A percentile compares a stretch with the other conserved stretches of the same genome.
These are phyloP conservation scores for Tamandua tetradactyla DNA, from an alignment of 2,797 vertebrate genomes.

Conservation along the genomic window DNA sequence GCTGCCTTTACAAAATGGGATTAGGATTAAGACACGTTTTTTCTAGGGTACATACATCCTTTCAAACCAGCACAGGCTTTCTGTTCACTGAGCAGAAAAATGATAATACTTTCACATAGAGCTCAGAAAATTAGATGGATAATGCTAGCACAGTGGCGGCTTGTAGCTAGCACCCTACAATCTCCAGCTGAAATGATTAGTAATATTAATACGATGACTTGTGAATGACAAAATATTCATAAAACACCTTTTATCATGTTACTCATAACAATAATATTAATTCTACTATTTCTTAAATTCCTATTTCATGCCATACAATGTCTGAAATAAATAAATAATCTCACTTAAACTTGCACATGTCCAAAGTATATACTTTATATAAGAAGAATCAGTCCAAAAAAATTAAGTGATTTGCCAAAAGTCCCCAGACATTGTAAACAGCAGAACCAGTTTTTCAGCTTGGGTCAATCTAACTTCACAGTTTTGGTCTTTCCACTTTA, in stretches of 20 bases:
- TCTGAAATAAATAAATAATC: neutral
- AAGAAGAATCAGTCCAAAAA: neutral
- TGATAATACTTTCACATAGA: neutral
- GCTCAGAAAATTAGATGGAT: neutral
- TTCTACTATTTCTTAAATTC: neutral
- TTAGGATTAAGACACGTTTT: no score
- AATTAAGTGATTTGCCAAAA: neutral
- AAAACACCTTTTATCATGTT: neutral
- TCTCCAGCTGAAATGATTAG: neutral
- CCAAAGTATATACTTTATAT: neutral
- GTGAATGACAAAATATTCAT: neutral
- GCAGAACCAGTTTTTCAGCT: neutral
- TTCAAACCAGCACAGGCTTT: no score
- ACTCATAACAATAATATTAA: neutral
- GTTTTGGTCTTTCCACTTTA: neutral
- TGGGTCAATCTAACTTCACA: neutral
- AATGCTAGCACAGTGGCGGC: neutral
- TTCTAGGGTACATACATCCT: no score
- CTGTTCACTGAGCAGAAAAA: neutral
- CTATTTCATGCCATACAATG: neutral
- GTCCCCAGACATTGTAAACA: neutral
- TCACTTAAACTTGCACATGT: neutral
- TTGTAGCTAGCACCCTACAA: neutral
- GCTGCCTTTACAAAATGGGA: no score
- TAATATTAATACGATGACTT: neutral